phyloP scores from a whole-genome alignment of 2,797 vertebrate species.

The Spinus olivaceus region DNA sequence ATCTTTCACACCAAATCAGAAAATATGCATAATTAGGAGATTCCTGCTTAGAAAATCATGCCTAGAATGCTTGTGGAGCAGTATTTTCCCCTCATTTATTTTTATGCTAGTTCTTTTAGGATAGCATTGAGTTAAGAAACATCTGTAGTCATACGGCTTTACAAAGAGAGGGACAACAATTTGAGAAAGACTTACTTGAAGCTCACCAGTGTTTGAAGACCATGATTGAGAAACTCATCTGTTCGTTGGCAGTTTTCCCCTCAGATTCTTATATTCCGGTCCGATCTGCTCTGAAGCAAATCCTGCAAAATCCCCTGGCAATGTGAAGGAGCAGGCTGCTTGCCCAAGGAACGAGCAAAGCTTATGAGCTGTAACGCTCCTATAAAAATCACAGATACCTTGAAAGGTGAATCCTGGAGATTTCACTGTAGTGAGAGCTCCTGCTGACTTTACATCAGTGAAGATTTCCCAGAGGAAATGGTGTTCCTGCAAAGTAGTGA shows the following conservation, averaged over 20 bases:
- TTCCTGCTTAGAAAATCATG: neutral
- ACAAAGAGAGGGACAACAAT: conserved; percentile 63
- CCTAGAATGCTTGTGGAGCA: neutral
- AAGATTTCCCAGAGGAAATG: neutral
- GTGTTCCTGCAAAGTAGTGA: neutral
- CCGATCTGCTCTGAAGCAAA: conserved; percentile 46
- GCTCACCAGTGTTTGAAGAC: conserved; percentile 62
- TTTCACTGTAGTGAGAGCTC: neutral
- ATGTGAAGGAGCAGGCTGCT: neutral
- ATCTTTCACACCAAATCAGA: neutral
- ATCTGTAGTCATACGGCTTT: conserved; percentile 64
- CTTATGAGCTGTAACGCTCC: neutral
- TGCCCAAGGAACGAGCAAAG: neutral
- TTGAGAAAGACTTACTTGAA: conserved; percentile 63
- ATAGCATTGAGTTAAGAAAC: conserved; percentile 72
- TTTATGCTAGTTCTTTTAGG: conserved; percentile 33
- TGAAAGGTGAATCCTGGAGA: conserved; percentile 19
- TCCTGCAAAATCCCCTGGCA: conserved; percentile 63
- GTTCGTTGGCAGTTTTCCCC: conserved; percentile 36
- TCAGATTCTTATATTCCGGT: conserved; percentile 21
- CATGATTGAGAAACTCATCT: conserved; percentile 61
- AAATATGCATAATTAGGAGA: neutral
- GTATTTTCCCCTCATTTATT: neutral
- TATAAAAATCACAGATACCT: conserved; percentile 5
- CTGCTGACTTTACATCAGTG: neutral